Evolutionary conservation across 2,113 vertebrate species (phyloP).

Genomic region (Atherinomorus stipes): DNA sequence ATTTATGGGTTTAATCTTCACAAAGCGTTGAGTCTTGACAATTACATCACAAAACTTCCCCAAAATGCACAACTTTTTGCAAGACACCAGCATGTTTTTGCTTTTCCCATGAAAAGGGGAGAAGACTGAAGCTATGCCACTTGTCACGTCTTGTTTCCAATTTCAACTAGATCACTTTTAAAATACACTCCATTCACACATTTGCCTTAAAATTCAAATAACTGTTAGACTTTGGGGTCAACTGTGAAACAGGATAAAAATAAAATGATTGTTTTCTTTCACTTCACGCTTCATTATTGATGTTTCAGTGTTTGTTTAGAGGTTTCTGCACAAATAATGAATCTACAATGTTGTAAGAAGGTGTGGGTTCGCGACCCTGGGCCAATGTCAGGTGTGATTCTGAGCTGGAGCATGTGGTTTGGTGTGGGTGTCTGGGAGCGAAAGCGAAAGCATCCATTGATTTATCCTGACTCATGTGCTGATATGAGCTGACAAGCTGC

Average conservation of each 20-base stretch:
- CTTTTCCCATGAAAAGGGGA: no score
- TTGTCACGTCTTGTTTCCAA: constrained; percentile 3
- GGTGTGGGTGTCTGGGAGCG: not conserved
- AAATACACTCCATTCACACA: not conserved
- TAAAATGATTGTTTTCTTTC: no score
- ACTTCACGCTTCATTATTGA: no score
- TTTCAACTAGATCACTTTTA: not conserved
- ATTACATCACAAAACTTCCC: not conserved
- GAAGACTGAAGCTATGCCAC: not conserved
- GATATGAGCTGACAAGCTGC: constrained; percentile 33
- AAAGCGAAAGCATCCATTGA: not conserved
- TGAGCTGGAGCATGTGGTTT: not conserved
- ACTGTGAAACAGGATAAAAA: no score
- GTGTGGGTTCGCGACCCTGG: no score
- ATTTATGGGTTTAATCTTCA: not conserved
- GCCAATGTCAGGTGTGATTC: no score
- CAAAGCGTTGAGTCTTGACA: not conserved
- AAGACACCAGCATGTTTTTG: not conserved
- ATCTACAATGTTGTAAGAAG: no score
- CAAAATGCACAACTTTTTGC: no score
- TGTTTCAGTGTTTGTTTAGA: no score
- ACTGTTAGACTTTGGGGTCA: no score
- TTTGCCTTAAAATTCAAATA: not conserved
- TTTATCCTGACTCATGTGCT: not conserved
- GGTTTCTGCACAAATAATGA: no score